phyloP scores from a whole-genome alignment of 1,140 invertebrate genomes.

The Pemphigus obesinymphae region DNA sequence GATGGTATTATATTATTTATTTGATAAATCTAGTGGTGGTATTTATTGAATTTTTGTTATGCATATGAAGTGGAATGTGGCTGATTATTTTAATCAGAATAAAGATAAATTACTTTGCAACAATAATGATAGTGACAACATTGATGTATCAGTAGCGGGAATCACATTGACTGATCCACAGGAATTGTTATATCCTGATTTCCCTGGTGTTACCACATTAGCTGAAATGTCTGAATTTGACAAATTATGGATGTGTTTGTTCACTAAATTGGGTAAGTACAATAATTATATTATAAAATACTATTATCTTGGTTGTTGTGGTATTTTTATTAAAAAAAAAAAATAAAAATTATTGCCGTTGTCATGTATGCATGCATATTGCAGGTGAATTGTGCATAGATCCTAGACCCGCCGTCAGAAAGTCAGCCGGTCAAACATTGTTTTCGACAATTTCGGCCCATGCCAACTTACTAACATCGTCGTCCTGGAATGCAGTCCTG shows the following conservation, averaged over 20 bases:
- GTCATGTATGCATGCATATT: background rate
- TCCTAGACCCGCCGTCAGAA: slow-evolving; percentile 86
- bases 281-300: background rate
- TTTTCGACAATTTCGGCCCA: slow-evolving; percentile 97
- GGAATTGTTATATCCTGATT: slow-evolving; percentile 68
- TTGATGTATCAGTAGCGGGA: background rate
- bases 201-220: slow-evolving; percentile 60
- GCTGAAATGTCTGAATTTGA: slow-evolving; percentile 85
- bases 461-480: slow-evolving; percentile 76
- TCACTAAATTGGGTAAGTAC: slow-evolving; percentile 68
- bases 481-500: slow-evolving; percentile 84
- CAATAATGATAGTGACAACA: background rate
- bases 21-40: too few species aligned
- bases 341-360: background rate
- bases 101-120: slow-evolving; percentile 72
- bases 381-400: slow-evolving; percentile 90
- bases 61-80: slow-evolving; percentile 86
- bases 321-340: too few species aligned
- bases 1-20: slow-evolving; percentile 63
- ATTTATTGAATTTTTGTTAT: too few species aligned
- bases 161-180: slow-evolving; percentile 62
- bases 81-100: slow-evolving; percentile 94
- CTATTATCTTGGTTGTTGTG: too few species aligned
- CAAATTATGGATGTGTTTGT: slow-evolving; percentile 92
- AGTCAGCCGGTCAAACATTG: slow-evolving; percentile 96